These are phyloP conservation scores for Brenthis daphne DNA, from an alignment of 2,888 invertebrate species.

Conservation along the genomic window DNA sequence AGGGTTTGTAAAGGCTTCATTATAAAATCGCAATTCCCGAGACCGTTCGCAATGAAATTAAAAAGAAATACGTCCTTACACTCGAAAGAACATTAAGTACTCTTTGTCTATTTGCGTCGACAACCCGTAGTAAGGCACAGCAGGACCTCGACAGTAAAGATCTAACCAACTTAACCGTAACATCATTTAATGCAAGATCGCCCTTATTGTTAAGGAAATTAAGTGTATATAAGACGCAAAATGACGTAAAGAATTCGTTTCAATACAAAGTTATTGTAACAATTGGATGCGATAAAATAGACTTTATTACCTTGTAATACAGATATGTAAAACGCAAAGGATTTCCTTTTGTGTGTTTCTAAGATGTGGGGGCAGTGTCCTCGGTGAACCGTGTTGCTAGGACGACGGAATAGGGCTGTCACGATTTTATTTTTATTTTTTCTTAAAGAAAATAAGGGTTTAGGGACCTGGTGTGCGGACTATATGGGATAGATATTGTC, in stretches of 20 bases:
- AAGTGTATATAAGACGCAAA: slow-evolving; percentile 28
- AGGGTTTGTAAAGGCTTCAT: slow-evolving; percentile 39
- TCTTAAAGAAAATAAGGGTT: slow-evolving; percentile 35
- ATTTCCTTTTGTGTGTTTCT: slow-evolving; percentile 49
- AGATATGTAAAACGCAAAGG: slow-evolving; percentile 34
- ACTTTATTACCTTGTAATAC: slow-evolving; percentile 42
- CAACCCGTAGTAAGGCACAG: slow-evolving; percentile 68
- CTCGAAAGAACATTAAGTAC: slow-evolving; percentile 68
- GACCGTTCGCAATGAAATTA: slow-evolving; percentile 48
- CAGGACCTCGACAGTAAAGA: slow-evolving; percentile 66
- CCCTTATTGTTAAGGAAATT: slow-evolving; percentile 36
- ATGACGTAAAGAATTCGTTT: slow-evolving; percentile 41
- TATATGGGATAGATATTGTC: neutral
- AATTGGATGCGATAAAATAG: slow-evolving; percentile 33
- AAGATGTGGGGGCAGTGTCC: slow-evolving; percentile 68
- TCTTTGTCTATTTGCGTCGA: slow-evolving; percentile 72
- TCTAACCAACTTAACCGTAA: slow-evolving; percentile 49
- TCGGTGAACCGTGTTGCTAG: slow-evolving; percentile 68
- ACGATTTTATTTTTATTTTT: slow-evolving; percentile 59
- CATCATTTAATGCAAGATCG: slow-evolving; percentile 38
- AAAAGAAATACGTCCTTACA: slow-evolving; percentile 57
- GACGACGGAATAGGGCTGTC: slow-evolving; percentile 69
- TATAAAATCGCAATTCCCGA: slow-evolving; percentile 39
- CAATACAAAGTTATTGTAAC: slow-evolving; percentile 34
- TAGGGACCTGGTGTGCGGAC: slow-evolving; percentile 17